phyloP scores from a whole-genome alignment of 1,140 invertebrate genomes.

The Tetraneura akinire region DNA sequence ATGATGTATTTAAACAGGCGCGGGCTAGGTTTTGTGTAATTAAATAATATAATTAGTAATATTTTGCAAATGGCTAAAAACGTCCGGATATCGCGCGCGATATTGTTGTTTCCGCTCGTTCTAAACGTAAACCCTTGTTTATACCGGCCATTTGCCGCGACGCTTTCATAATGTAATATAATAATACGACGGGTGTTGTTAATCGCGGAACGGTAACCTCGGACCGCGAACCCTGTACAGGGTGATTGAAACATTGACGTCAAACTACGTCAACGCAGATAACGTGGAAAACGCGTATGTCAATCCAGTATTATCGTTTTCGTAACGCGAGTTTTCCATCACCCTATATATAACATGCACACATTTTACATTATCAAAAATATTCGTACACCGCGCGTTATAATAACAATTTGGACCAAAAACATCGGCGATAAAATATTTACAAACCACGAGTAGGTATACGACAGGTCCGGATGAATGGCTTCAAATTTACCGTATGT shows the following conservation, averaged over 20 bases:
- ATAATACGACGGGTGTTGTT: slow-evolving; percentile 18
- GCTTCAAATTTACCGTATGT: background rate
- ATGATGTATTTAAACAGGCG: background rate
- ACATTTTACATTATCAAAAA: background rate
- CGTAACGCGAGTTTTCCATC: too few species aligned
- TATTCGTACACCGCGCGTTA: background rate
- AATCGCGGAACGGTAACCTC: slow-evolving; percentile 18
- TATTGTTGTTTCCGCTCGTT: slow-evolving; percentile 17
- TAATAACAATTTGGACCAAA: slow-evolving; percentile 1
- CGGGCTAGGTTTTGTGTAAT: slow-evolving; percentile 21
- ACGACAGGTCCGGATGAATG: background rate
- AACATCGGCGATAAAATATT: slow-evolving; percentile 34
- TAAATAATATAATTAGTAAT: background rate
- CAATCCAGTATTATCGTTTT: too few species aligned
- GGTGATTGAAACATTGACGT: too few species aligned
- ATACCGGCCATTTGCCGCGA: slow-evolving; percentile 20
- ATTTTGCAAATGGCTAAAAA: slow-evolving; percentile 19
- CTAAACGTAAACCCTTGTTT: slow-evolving; percentile 34
- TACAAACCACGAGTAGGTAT: slow-evolving; percentile 7
- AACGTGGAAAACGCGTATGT: too few species aligned
- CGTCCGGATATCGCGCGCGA: slow-evolving; percentile 25
- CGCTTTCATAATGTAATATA: background rate
- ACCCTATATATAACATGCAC: background rate
- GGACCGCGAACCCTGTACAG: background rate
- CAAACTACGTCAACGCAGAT: too few species aligned